Evolutionary conservation across 1,140 invertebrate species (phyloP).

Genomic region (Papilio dardanus): DNA sequence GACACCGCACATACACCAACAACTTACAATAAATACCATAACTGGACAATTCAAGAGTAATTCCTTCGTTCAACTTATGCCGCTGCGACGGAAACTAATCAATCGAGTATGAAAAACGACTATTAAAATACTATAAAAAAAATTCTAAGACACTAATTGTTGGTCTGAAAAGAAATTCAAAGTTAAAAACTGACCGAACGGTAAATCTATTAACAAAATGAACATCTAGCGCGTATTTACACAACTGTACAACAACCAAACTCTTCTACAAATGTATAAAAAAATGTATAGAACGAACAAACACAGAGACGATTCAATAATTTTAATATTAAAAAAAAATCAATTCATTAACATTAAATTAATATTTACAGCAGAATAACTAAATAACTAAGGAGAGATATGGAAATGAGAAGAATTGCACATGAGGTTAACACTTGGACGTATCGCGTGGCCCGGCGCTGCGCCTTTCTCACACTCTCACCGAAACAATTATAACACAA

Average conservation of each 20-base stretch:
- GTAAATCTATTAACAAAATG: slow-evolving; percentile 70
- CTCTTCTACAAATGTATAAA: slow-evolving; percentile 65
- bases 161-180: slow-evolving; percentile 38
- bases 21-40: slow-evolving; percentile 79
- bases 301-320: slow-evolving; percentile 66
- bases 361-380: slow-evolving; percentile 76
- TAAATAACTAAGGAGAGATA: slow-evolving; percentile 76
- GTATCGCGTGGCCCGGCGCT: slow-evolving; percentile 63
- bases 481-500: no score
- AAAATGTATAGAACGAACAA: slow-evolving; percentile 77
- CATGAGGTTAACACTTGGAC: slow-evolving; percentile 74
- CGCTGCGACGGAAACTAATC: slow-evolving; percentile 51
- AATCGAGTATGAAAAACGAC: slow-evolving; percentile 37
- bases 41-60: slow-evolving; percentile 78
- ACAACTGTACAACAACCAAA: slow-evolving; percentile 81
- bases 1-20: slow-evolving; percentile 73
- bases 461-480: slow-evolving; percentile 27
- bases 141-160: slow-evolving; percentile 29
- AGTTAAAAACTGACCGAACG: slow-evolving; percentile 49
- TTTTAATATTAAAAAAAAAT: slow-evolving; percentile 69
- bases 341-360: slow-evolving; percentile 70
- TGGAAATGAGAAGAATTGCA: slow-evolving; percentile 81
- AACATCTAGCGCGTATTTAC: slow-evolving; percentile 76
- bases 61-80: slow-evolving; percentile 59
- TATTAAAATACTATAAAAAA: slow-evolving; percentile 35